Conservation (phyloP, 2,797 vertebrate species). For the Tapirus indicus region DNA sequence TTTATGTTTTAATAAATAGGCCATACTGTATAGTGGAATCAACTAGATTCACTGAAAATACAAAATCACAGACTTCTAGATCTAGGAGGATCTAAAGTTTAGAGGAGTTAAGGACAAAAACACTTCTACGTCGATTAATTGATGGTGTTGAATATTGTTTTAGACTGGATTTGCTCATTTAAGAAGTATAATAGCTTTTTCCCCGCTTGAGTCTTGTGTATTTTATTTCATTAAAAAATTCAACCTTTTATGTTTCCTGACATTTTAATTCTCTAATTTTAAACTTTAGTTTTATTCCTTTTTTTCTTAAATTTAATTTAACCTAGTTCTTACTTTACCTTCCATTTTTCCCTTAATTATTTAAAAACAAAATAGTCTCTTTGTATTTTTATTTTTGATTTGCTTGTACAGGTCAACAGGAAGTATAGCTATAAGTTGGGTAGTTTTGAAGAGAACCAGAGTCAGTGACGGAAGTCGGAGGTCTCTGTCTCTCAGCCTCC, state of each 20-base stretch:
- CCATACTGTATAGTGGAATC: background rate
- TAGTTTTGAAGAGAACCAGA: background rate
- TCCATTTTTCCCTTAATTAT: background rate
- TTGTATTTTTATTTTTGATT: background rate
- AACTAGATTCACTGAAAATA: background rate
- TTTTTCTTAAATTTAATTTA: slow-evolving; percentile 32
- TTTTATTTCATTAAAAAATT: slow-evolving; percentile 35
- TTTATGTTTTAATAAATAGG: slow-evolving; percentile 10
- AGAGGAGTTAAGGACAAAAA: background rate
- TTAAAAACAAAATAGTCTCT: background rate
- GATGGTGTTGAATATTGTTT: background rate
- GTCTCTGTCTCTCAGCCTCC: background rate
- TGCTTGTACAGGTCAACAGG: background rate
- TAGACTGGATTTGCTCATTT: slow-evolving; percentile 20
- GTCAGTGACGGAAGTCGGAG: background rate
- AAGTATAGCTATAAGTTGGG: background rate
- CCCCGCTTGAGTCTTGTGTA: background rate
- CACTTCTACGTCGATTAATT: background rate
- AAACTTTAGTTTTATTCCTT: slow-evolving; percentile 19
- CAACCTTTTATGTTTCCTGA: background rate
- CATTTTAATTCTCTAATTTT: slow-evolving; percentile 19
- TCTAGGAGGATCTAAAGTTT: background rate
- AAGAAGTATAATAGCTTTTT: background rate
- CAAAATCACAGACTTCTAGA: background rate
- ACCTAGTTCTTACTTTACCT: background rate